A percentile compares a stretch with the other conserved stretches of the same genome.
Evolutionary conservation across 2,113 vertebrate species (phyloP).

Genomic region (Epinephelus moara): DNA sequence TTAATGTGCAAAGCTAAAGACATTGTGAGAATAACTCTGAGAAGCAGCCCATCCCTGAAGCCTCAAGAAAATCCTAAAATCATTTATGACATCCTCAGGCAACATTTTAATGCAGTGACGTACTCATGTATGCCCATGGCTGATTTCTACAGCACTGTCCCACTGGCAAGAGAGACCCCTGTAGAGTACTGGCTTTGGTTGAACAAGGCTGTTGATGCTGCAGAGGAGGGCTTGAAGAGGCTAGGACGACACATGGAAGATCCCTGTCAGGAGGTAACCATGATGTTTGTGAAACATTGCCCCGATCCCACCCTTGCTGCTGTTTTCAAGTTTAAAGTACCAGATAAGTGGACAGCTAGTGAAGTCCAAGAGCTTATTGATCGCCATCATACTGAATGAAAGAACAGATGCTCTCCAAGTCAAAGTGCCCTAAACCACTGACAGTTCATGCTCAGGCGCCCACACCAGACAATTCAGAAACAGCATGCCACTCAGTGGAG

Average conservation of each 20-base stretch:
- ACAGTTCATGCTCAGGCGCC: no score
- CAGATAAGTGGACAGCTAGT: no score
- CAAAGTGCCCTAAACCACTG: no score
- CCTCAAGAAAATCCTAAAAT: conserved; percentile 19
- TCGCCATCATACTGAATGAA: no score
- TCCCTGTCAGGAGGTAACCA: conserved; percentile 28
- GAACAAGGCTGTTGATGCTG: conserved; percentile 53
- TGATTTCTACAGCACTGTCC: conserved; percentile 52
- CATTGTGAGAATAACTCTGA: conserved; percentile 39
- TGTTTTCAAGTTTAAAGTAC: no score
- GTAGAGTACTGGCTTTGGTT: conserved; percentile 54
- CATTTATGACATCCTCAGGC: conserved; percentile 48
- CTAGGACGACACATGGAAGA: conserved; percentile 27
- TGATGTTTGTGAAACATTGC: conserved; percentile 66
- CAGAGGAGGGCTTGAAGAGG: conserved; percentile 43
- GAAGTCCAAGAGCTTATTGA: no score
- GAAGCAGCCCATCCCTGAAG: conserved; percentile 11
- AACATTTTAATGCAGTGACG: conserved; percentile 31
- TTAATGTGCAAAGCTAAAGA: conserved; percentile 50
- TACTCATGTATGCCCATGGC: conserved; percentile 55
- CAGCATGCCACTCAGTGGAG: no score
- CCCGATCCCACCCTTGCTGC: conserved; percentile 40
- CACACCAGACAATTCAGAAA: no score
- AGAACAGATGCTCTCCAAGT: no score
- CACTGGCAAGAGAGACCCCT: conserved; percentile 10